Evolutionary conservation across 2,888 invertebrate species (phyloP).

Genomic region (Lypha dubia): DNA sequence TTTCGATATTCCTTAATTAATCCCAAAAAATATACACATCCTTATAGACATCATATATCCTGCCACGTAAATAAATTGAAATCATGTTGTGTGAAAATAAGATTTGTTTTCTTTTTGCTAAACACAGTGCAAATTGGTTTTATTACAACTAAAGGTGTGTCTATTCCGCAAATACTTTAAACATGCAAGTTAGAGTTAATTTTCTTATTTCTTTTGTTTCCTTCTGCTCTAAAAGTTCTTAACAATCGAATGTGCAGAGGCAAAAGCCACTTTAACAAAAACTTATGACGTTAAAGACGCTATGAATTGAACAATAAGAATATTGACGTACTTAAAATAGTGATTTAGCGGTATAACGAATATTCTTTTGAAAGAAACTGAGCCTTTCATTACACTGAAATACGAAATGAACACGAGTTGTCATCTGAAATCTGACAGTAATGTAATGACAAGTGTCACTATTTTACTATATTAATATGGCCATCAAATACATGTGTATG

Average conservation of each 20-base stretch:
- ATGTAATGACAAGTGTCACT: too few relatives aligned
- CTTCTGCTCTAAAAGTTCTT: not conserved
- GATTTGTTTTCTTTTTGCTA: too few relatives aligned
- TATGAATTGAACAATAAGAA: not conserved
- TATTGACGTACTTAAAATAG: not conserved
- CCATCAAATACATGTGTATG: too few relatives aligned
- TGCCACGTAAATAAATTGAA: not conserved
- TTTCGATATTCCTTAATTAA: too few relatives aligned
- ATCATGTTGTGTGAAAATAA: not conserved
- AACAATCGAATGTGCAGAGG: not conserved
- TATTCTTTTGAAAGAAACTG: not conserved
- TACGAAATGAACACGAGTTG: too few relatives aligned
- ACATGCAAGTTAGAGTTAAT: slow-evolving; percentile 16
- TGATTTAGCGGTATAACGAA: not conserved
- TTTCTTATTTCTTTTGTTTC: not conserved
- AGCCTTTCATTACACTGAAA: too few relatives aligned
- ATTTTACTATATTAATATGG: too few relatives aligned
- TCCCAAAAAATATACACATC: not conserved
- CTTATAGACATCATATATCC: not conserved
- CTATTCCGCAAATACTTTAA: slow-evolving; percentile 1
- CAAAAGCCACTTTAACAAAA: not conserved
- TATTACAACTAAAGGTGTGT: not conserved
- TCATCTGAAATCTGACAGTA: too few relatives aligned
- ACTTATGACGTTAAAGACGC: slow-evolving; percentile 17
- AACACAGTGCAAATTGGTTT: not conserved